Base-by-base conservation (phyloP, 2,113 vertebrate species). In the Piaya cayana region DNA sequence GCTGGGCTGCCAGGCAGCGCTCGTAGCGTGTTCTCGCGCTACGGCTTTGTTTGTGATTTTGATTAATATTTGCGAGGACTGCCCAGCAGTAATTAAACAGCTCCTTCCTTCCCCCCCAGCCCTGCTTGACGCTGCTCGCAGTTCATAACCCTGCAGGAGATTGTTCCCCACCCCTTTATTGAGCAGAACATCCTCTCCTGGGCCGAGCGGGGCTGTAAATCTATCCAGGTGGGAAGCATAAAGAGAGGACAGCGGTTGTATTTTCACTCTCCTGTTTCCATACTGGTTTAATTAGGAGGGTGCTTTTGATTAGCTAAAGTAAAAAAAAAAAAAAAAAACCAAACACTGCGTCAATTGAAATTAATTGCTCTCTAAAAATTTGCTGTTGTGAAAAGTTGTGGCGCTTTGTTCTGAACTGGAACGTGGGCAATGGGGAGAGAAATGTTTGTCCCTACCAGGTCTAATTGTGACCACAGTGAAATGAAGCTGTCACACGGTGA, bases 21-120 rank as follows among this genome's bases (percentile, higher is more conserved):
- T 53, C 3, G 0, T 5, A 5, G 39, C 0, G 0, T 6, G 3
- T 8, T 13, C 84, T 42, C 5, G 6, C 0, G 0, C 30, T 11
- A 19, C 36, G 42, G 14, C 19, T 52, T 52, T 15, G 3, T 30
- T 71, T 58, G 80, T 22, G 76, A 11, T 25, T 71, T 64, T 27
- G n/a, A 60, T 18, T n/a, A 30, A 27, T 49, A 15, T 19, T 43
- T 53, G 82, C 0, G 2, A 81, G 74, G 53, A 79, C 42, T 84
- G 34, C 78, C 72, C 77, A 22, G 62, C 53, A 53, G 45, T 62
- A 60, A 45, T 36, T 32, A 37, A 52, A 5, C 36, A 7, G 36
- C n/a, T 88, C 45, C 36, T 22, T 62, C 91, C 86, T 58, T 69
- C 32, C 37, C 32, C 37, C 23, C 20, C 55, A 14, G 2, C 76